Evolutionary conservation across 2,113 vertebrate genomes (phyloP).

Genomic region (Symphodus melops): DNA sequence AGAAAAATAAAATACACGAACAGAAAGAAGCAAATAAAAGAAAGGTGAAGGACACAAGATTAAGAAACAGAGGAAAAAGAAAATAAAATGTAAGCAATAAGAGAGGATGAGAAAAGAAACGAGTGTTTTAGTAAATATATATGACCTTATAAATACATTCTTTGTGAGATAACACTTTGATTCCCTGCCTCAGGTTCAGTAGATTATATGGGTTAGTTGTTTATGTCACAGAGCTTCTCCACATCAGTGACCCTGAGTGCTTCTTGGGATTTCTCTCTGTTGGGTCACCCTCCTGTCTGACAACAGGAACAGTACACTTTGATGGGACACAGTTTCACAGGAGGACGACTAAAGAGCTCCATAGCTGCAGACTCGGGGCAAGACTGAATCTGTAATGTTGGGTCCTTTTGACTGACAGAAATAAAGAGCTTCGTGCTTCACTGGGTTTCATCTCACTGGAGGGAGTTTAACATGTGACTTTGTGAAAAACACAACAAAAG

Average conservation of each 20-base stretch:
- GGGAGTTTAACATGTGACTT: constrained; percentile 11
- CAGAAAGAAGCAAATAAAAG: not conserved
- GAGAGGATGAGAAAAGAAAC: not conserved
- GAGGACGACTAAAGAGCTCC: constrained; percentile 13
- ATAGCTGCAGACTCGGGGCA: not conserved
- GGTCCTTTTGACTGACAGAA: constrained; percentile 17
- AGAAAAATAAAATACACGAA: too few relatives aligned
- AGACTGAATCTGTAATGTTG: constrained; percentile 12
- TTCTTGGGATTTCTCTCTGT: constrained; percentile 18
- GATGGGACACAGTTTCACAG: not conserved
- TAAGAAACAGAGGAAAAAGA: too few relatives aligned
- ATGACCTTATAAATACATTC: not conserved
- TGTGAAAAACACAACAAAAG: constrained; percentile 6
- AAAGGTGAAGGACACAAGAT: too few relatives aligned
- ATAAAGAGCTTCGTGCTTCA: constrained; percentile 10
- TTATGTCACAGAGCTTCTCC: constrained; percentile 4
- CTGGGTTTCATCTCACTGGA: constrained; percentile 17
- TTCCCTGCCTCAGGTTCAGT: not conserved
- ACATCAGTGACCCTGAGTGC: constrained; percentile 16
- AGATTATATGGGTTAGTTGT: constrained; percentile 34
- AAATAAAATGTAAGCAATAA: not conserved
- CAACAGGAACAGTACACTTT: not conserved
- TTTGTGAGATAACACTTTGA: constrained; percentile 7
- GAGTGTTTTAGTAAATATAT: not conserved
- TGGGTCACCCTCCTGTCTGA: constrained; percentile 16